Evolutionary conservation across 2,888 invertebrate species (phyloP).

Genomic region (Sabatieria punctata): DNA sequence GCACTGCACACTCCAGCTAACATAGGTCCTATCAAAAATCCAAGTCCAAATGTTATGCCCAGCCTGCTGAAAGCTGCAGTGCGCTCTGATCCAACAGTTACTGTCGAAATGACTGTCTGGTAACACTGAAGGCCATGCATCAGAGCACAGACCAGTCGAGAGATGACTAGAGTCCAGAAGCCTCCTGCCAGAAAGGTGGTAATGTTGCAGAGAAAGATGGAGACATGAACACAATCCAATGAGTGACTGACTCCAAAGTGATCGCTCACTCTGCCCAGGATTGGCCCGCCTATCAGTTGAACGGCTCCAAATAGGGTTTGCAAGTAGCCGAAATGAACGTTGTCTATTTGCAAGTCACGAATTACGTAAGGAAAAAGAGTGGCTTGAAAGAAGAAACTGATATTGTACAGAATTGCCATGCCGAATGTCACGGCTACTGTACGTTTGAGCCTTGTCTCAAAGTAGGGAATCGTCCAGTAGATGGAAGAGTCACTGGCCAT

Average conservation of each 20-base stretch:
- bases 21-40: constrained; percentile 15
- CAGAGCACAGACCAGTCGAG: constrained; percentile 17
- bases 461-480: too few relatives aligned
- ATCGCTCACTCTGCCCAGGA: constrained; percentile 19
- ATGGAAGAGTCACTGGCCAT: too few relatives aligned
- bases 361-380: constrained; percentile 16
- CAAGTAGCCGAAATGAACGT: constrained; percentile 13
- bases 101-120: constrained; percentile 20
- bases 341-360: constrained; percentile 11
- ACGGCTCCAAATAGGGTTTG: constrained; percentile 20
- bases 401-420: constrained; percentile 18
- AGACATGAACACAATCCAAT: not conserved
- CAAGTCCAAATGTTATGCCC: constrained; percentile 20
- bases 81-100: constrained; percentile 19
- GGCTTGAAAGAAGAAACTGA: constrained; percentile 19
- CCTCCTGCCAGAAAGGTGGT: not conserved
- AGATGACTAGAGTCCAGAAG: constrained; percentile 14
- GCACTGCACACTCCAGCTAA: constrained; percentile 1
- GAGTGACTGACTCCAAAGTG: constrained; percentile 16
- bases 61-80: constrained; percentile 20
- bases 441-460: not conserved
- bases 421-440: constrained; percentile 15
- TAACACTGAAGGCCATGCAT: constrained; percentile 23
- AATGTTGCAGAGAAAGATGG: not conserved
- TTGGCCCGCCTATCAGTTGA: constrained; percentile 20